Base-by-base conservation (phyloP, 2,113 vertebrate species). In the Oreotrochilus melanogaster region DNA sequence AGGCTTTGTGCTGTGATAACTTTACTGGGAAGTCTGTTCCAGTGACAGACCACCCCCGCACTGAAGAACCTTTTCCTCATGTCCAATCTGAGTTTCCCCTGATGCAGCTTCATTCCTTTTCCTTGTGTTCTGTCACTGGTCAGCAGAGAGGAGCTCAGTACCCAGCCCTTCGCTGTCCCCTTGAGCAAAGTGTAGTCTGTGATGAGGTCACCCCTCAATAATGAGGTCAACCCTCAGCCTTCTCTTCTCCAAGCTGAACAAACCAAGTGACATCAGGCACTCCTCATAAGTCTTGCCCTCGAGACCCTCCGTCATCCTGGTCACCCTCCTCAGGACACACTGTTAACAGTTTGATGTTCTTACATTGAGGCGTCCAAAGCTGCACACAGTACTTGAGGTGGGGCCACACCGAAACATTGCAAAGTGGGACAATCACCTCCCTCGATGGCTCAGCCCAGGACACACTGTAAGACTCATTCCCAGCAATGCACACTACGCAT, bases 1-100 rank as follows among this genome's bases (percentile, higher is more conserved):
- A 81, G 60, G 18, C 51, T 33, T 42, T 30, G 30, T 84, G 60
- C 69, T 0, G 3, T 11, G 35, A 51, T 43, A 39, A 7, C 73
- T 61, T 62, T 56, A 47, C 56, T 71, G 42, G 27, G 22, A 17
- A 73, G 66, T n/a, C 65, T 35, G 51, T 24, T 61, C 35, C 23
- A 70, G 25, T 48, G 35, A 45, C 18, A 0, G 0, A 22, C 21
- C 48, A 47, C 31, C 8, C 17, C 24, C 35, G 53, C 17, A 10
- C 37, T 47, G 37, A 86, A 60, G 45, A 79, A 31, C n/a, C n/a
- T n/a, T n/a, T n/a, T n/a, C n/a, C n/a, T n/a, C n/a, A n/a, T n/a
- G n/a, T n/a, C n/a, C n/a, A n/a, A n/a, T n/a, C n/a, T n/a, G n/a
- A n/a, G n/a, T n/a, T n/a, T n/a, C n/a, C n/a, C n/a, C n/a, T n/a